Conservation (phyloP, 2,113 vertebrate species). For the Promerops cafer region DNA sequence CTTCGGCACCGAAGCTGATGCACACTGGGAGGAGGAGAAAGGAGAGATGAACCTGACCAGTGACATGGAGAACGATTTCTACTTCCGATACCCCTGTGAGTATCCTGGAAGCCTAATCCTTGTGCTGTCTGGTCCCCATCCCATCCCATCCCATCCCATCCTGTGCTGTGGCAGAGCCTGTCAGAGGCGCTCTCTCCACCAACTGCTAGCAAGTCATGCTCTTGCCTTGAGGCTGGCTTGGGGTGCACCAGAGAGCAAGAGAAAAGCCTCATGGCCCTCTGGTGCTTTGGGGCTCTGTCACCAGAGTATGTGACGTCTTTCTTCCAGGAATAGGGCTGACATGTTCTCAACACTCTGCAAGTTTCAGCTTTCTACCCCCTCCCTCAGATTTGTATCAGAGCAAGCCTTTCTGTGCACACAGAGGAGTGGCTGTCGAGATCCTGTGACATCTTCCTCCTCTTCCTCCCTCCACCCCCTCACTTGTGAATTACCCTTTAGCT, state of each 20-base stretch:
- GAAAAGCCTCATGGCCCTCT: not conserved
- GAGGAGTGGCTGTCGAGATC: slow-evolving; percentile 26
- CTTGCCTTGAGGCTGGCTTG: not conserved
- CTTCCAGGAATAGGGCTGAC: slow-evolving; percentile 31
- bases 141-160: no score
- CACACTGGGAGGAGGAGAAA: slow-evolving; percentile 71
- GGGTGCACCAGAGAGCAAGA: not conserved
- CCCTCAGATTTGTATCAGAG: not conserved
- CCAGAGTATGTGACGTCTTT: not conserved
- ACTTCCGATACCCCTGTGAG: slow-evolving; percentile 97
- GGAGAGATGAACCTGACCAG: slow-evolving; percentile 70
- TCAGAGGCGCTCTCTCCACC: accelerated
- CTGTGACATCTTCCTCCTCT: slow-evolving; percentile 52
- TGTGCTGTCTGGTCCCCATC: not conserved
- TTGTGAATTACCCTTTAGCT: slow-evolving; percentile 15
- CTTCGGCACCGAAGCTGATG: slow-evolving; percentile 75
- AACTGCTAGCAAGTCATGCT: accelerated
- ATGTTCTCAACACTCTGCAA: not conserved
- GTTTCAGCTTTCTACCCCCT: not conserved
- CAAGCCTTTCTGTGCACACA: not conserved
- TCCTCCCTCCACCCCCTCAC: slow-evolving; percentile 32
- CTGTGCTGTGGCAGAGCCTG: not conserved
- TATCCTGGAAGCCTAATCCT: slow-evolving; percentile 17
- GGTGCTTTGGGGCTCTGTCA: not conserved
- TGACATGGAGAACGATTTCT: slow-evolving; percentile 91